phyloP scores from a whole-genome alignment of 2,113 vertebrate species.

The Ammodytes dubius region DNA sequence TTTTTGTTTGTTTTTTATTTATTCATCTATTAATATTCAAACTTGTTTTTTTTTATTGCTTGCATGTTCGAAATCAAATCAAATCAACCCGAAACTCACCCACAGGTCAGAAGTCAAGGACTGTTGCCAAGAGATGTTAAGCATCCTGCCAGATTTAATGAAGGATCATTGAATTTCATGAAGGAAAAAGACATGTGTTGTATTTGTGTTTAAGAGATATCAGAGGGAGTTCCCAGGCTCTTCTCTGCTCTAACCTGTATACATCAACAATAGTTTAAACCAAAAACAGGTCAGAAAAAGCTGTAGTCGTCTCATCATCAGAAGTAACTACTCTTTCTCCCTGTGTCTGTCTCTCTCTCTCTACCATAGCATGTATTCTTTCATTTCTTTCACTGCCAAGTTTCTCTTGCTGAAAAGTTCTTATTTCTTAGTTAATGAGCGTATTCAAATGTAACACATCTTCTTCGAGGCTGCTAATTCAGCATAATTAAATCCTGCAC shows the following conservation, averaged over 20 bases:
- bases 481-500: slow-evolving; percentile 54
- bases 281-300: slow-evolving; percentile 24
- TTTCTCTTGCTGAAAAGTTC: slow-evolving; percentile 35
- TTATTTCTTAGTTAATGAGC: slow-evolving; percentile 51
- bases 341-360: neutral
- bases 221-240: slow-evolving; percentile 11
- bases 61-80: no score
- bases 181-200: slow-evolving; percentile 4
- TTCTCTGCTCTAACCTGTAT: slow-evolving; percentile 21
- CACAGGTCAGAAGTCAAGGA: slow-evolving; percentile 23
- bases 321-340: neutral
- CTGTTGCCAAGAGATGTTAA: neutral
- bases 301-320: neutral
- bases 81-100: neutral
- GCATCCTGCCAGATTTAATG: slow-evolving; percentile 7
- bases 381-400: slow-evolving; percentile 20
- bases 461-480: slow-evolving; percentile 52
- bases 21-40: no score
- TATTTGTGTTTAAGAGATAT: slow-evolving; percentile 29
- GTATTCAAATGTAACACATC: slow-evolving; percentile 51
- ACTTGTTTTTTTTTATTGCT: no score
- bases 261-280: slow-evolving; percentile 46
- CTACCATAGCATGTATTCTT: slow-evolving; percentile 36
- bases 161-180: slow-evolving; percentile 14
- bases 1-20: no score